Conservation (phyloP, 1,140 invertebrate genomes). For the Micrasema longulum region DNA sequence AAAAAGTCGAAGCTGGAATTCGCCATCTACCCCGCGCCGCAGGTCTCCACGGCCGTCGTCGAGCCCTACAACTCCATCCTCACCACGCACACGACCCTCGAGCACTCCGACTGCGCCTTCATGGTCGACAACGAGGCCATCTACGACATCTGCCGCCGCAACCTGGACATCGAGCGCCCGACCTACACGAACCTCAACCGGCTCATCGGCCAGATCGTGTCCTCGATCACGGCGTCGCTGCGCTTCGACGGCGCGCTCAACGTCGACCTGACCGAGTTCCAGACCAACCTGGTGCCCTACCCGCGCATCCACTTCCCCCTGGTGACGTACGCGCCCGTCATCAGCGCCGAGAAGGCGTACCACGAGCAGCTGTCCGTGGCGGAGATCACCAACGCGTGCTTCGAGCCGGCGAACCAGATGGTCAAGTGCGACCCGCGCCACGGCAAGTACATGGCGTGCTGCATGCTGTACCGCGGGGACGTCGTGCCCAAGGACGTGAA, state of each 20-base stretch:
- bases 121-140: constrained; percentile 92
- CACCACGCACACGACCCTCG: constrained; percentile 84
- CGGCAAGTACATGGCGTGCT: constrained; percentile 92
- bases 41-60: constrained; percentile 90
- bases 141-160: constrained; percentile 91
- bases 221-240: constrained; percentile 88
- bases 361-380: constrained; percentile 86
- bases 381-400: constrained; percentile 91
- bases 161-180: constrained; percentile 88
- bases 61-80: constrained; percentile 92
- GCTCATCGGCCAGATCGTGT: constrained; percentile 87
- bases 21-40: constrained; percentile 90
- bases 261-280: constrained; percentile 91
- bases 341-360: constrained; percentile 89
- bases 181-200: constrained; percentile 85
- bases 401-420: constrained; percentile 92
- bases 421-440: constrained; percentile 91
- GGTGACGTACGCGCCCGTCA: constrained; percentile 90
- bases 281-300: constrained; percentile 89
- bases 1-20: too few species aligned
- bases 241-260: constrained; percentile 91
- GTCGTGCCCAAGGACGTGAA: constrained; percentile 87
- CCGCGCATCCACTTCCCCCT: constrained; percentile 87
- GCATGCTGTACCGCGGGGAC: constrained; percentile 83
- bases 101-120: constrained; percentile 89